Conservation (phyloP, 2,888 invertebrate genomes). For the Phalera bucephala region DNA sequence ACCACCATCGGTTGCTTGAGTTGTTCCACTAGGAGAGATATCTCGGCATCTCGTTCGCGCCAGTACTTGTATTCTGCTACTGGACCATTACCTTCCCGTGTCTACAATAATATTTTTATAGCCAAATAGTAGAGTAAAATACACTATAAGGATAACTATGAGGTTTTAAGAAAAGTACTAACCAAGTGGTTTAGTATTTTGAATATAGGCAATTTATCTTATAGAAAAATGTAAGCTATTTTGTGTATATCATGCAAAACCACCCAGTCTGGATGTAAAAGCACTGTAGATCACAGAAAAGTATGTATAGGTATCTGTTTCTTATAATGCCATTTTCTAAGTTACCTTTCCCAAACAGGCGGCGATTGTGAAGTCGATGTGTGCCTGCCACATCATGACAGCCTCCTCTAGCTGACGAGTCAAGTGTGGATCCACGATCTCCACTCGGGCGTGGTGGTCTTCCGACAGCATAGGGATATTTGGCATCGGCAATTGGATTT, state of each 20-base stretch:
- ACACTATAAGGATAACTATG: neutral
- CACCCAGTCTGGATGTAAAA: too few species aligned
- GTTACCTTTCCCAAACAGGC: constrained; percentile 77
- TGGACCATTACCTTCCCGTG: constrained; percentile 88
- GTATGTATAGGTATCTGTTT: too few species aligned
- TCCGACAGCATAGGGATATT: constrained; percentile 77
- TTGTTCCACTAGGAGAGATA: constrained; percentile 91
- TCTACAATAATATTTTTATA: constrained; percentile 31
- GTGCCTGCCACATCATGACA: constrained; percentile 85
- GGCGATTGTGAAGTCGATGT: constrained; percentile 83
- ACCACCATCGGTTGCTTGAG: constrained; percentile 88
- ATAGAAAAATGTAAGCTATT: too few species aligned
- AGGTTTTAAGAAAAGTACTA: too few species aligned
- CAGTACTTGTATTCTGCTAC: constrained; percentile 94
- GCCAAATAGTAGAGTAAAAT: too few species aligned
- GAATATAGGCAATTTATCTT: too few species aligned
- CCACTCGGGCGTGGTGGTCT: constrained; percentile 55
- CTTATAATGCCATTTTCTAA: too few species aligned
- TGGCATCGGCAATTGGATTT: constrained; percentile 86
- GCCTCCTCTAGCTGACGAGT: constrained; percentile 84
- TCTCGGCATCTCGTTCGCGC: constrained; percentile 90
- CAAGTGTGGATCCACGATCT: constrained; percentile 72
- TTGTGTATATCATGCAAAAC: too few species aligned
- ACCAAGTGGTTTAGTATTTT: too few species aligned
- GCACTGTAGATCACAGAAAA: too few species aligned